A percentile compares a stretch with the other conserved stretches of the same genome.
phyloP scores from a whole-genome alignment of 2,113 vertebrate species.

The Tragulus kanchil region DNA sequence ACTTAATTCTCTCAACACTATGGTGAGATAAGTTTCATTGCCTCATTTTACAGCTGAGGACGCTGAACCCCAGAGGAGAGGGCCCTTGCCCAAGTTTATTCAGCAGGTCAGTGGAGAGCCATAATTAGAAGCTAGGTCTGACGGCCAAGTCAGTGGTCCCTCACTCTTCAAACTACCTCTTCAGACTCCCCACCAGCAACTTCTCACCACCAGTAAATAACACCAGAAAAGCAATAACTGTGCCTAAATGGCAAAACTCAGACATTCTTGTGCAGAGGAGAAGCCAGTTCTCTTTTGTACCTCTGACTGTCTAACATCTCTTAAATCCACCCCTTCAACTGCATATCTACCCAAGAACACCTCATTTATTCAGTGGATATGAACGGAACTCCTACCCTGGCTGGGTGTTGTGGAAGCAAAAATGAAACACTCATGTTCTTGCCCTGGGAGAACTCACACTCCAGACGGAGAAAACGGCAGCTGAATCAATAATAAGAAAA shows the following conservation, averaged over 20 bases:
- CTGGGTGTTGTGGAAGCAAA: neutral
- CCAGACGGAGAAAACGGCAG: neutral
- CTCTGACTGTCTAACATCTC: slow-evolving; percentile 20
- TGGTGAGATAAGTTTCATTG: neutral
- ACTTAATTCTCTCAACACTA: neutral
- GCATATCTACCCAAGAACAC: neutral
- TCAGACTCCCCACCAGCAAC: no score
- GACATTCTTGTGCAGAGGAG: neutral
- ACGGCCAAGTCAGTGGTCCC: neutral
- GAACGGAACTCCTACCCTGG: neutral
- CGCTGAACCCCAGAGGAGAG: neutral
- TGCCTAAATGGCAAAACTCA: neutral
- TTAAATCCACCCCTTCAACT: neutral
- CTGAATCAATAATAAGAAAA: neutral
- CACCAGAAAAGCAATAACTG: neutral
- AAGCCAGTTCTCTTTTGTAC: neutral
- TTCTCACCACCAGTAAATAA: neutral
- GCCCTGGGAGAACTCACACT: neutral
- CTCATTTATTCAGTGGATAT: neutral
- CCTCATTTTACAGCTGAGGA: neutral
- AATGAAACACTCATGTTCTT: neutral
- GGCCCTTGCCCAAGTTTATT: neutral
- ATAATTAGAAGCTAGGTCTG: neutral
- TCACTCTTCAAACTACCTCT: neutral
- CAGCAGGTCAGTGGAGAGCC: neutral